Conservation (phyloP, 2,113 vertebrate species). For the Octodon degus region DNA sequence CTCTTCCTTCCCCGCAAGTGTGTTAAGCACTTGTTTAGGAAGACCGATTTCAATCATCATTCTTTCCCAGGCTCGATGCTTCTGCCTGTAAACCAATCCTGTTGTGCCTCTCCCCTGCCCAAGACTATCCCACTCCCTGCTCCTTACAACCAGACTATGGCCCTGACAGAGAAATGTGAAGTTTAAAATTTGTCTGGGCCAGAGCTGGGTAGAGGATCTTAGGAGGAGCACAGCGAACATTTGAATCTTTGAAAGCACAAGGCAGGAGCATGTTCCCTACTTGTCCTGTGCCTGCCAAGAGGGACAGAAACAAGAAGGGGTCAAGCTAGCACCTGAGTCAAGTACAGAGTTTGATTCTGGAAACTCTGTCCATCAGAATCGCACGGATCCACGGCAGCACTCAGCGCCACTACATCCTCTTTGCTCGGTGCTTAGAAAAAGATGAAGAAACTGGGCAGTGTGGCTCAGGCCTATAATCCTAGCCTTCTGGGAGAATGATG, state of each 20-base stretch:
- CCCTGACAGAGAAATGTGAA: background rate
- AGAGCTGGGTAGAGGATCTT: background rate
- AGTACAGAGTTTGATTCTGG: background rate
- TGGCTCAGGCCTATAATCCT: background rate
- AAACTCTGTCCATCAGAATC: too few species aligned
- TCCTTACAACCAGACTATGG: background rate
- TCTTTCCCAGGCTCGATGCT: constrained; percentile 10
- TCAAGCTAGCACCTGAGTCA: background rate
- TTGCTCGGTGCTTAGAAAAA: background rate
- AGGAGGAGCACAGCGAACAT: constrained; percentile 6
- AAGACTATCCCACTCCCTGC: background rate
- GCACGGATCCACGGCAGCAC: background rate
- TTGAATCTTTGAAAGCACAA: background rate
- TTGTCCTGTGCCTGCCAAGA: background rate
- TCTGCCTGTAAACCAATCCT: background rate
- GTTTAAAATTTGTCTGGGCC: background rate
- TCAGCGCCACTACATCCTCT: background rate
- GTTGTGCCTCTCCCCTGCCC: rapidly evolving
- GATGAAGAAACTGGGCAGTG: background rate
- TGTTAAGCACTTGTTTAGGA: constrained; percentile 38
- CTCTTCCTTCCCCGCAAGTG: background rate
- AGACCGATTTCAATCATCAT: constrained; percentile 17
- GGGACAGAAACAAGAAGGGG: background rate
- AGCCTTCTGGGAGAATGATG: background rate
- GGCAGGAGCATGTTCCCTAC: background rate